phyloP scores from a whole-genome alignment of 2,888 invertebrate species.

The Xylocampa areola region DNA sequence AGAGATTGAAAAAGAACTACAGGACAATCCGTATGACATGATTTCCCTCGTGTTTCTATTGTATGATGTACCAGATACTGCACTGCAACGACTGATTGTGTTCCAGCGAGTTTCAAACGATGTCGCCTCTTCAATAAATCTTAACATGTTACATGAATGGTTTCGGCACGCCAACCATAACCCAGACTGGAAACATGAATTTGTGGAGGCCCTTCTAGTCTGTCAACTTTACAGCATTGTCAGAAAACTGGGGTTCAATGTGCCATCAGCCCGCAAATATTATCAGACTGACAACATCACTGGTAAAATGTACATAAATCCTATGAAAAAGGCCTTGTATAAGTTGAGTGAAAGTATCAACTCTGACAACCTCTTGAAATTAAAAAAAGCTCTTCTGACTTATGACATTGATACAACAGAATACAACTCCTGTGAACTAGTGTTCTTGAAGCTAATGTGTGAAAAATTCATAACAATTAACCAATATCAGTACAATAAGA shows the following conservation, averaged over 20 bases:
- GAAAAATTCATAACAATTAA: conserved; percentile 74
- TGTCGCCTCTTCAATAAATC: conserved; percentile 61
- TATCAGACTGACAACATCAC: conserved; percentile 71
- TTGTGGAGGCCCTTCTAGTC: conserved; percentile 81
- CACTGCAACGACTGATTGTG: conserved; percentile 77
- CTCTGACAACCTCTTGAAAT: conserved; percentile 67
- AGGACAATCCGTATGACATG: conserved; percentile 73
- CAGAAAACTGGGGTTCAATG: conserved; percentile 78
- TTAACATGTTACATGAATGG: conserved; percentile 81
- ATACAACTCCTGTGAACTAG: conserved; percentile 77
- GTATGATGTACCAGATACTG: conserved; percentile 82
- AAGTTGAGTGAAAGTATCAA: conserved; percentile 80
- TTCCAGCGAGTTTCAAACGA: conserved; percentile 77
- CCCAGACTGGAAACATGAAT: conserved; percentile 79
- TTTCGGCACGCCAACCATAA: conserved; percentile 72
- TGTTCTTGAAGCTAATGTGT: conserved; percentile 80
- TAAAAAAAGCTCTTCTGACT: conserved; percentile 75
- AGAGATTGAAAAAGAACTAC: conserved; percentile 79
- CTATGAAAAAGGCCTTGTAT: conserved; percentile 79
- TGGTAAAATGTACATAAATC: conserved; percentile 71
- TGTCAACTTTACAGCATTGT: conserved; percentile 78
- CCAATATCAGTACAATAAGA: conserved; percentile 57
- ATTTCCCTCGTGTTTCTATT: conserved; percentile 82
- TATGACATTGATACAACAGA: conserved; percentile 73
- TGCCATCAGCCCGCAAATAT: conserved; percentile 67